These are phyloP conservation scores for Brachionichthys hirsutus DNA, from an alignment of 2,113 vertebrate genomes.

Conservation along the genomic window DNA sequence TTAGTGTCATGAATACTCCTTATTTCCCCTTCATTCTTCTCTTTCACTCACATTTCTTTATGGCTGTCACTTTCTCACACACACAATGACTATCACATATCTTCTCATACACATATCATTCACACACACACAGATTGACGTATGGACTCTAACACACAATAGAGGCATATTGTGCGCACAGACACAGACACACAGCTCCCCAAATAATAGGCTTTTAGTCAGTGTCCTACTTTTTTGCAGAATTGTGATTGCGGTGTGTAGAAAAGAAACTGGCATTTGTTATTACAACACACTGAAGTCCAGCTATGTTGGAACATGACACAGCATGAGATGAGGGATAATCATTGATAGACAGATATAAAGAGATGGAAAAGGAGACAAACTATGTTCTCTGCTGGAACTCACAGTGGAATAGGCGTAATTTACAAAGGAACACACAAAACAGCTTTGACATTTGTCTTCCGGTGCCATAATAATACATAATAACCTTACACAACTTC, in stretches of 20 bases:
- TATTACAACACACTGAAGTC: too few relatives aligned
- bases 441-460: too few relatives aligned
- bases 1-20: constrained; percentile 8
- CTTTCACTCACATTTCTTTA: constrained; percentile 4
- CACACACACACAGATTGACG: constrained; percentile 11
- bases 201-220: constrained; percentile 44
- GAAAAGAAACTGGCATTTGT: too few relatives aligned
- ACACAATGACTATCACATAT: constrained; percentile 17
- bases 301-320: constrained; percentile 19
- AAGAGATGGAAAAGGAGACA: constrained; percentile 5
- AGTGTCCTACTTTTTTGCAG: constrained; percentile 47
- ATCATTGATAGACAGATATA: not conserved
- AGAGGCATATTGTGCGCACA: not conserved
- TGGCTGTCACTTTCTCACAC: not conserved
- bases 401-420: not conserved
- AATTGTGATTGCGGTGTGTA: constrained; percentile 22
- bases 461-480: too few relatives aligned
- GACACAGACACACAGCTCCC: constrained; percentile 20
- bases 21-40: constrained; percentile 1
- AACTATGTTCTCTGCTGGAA: too few relatives aligned
- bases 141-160: constrained; percentile 1
- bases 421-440: too few relatives aligned
- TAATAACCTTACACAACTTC: too few relatives aligned
- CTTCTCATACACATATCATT: constrained; percentile 25
- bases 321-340: constrained; percentile 14